phyloP scores from a whole-genome alignment of 2,113 vertebrate genomes.

The Tauraco erythrolophus region DNA sequence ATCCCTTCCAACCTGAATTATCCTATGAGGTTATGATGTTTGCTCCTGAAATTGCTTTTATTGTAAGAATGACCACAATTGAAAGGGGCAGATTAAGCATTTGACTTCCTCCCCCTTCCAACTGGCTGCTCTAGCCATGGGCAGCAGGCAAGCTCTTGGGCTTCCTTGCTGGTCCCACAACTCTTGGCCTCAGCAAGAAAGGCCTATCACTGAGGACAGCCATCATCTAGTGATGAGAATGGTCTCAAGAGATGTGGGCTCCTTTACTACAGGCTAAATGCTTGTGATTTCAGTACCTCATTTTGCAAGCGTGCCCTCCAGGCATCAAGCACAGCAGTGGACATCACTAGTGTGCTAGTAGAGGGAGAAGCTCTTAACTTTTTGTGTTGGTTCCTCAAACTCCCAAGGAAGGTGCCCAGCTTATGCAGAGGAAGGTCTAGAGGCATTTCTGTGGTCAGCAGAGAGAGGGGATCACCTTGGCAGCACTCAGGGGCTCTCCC shows the following conservation, averaged over 20 bases:
- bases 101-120: neutral
- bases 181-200: neutral
- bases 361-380: neutral
- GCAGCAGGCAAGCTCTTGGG: neutral
- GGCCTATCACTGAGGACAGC: neutral
- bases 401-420: neutral
- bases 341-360: neutral
- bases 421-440: neutral
- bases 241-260: neutral
- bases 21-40: neutral
- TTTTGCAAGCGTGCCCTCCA: neutral
- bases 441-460: neutral
- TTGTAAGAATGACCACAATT: neutral
- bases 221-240: neutral
- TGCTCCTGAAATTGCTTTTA: neutral
- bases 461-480: neutral
- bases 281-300: fast-evolving
- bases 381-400: neutral
- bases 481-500: neutral
- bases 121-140: neutral
- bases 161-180: neutral
- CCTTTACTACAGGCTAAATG: neutral
- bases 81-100: neutral
- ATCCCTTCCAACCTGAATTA: neutral
- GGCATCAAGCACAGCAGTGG: neutral